Conservation (phyloP, 2,113 vertebrate species). For the Psilopsiagon aymara region DNA sequence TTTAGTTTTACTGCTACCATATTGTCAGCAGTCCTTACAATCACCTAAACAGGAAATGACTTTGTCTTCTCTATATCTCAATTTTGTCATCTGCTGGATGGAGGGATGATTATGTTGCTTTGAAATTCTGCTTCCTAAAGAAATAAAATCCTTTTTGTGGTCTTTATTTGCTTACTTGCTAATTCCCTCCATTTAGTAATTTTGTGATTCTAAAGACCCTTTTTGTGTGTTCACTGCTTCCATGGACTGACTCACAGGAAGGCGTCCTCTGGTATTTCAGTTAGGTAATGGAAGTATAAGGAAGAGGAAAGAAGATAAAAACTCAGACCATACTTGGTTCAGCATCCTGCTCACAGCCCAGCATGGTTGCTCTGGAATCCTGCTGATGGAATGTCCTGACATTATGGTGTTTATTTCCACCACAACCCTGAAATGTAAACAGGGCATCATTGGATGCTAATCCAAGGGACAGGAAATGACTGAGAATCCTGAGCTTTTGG, state of each 20-base stretch:
- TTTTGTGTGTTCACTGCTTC: background rate
- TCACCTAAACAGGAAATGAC: background rate
- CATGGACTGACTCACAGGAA: background rate
- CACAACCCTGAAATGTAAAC: slow-evolving; percentile 28
- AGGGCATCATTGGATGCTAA: slow-evolving; percentile 38
- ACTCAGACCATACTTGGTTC: background rate
- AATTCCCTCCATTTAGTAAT: background rate
- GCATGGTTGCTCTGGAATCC: background rate
- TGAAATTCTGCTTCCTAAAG: background rate
- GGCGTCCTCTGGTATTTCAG: background rate
- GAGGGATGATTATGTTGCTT: background rate
- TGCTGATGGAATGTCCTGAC: slow-evolving; percentile 51
- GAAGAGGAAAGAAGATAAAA: slow-evolving; percentile 17
- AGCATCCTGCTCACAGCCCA: slow-evolving; percentile 14
- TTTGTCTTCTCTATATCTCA: background rate
- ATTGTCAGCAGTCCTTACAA: background rate
- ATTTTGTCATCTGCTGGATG: background rate
- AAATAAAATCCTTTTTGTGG: background rate
- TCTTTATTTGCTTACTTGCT: background rate
- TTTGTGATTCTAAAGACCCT: background rate
- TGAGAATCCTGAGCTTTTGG: background rate
- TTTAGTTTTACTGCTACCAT: background rate
- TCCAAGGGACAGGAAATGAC: slow-evolving; percentile 19
- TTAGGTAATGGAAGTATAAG: background rate
- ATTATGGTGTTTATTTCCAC: slow-evolving; percentile 58